Evolutionary conservation across 1,140 invertebrate genomes (phyloP), one percentile per base, ranked within the genome.

Genomic region (Eciton burchellii): DNA sequence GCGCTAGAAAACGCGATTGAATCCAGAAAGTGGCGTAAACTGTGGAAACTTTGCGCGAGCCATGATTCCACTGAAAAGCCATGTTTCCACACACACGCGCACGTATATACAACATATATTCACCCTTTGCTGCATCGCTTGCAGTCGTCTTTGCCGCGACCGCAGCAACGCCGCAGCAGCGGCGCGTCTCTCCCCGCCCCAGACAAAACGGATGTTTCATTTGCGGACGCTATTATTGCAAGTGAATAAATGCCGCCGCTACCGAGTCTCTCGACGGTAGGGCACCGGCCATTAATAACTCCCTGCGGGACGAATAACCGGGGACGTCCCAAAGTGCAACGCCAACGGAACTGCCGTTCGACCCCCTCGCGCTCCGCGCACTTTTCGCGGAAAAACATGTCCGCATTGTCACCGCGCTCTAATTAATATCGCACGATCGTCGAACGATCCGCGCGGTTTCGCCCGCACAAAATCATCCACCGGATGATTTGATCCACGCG

Each of bases 191-290:
- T 12, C 9, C 62, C 16, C 29, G 14, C 45, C 1, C 43, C 52
- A 12, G 45, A 56, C 49, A 45, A 70, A 79, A 79, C 74, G 63
- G 24, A 70, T 79, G 74, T 79, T 79, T 79, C 74, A 79, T 79
- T 79, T 79, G 63, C 63, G 74, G 63, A 70, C 29, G 49, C 74
- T 62, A 79, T 79, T 79, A 79, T 79, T 79, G 74, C 74, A 70
- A 70, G 74, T 79, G 74, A 79, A 79, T 79, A 79, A 79, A 79
- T 79, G 63, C 74, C 47, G 73, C 47, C 24, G 21, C 49, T 70
- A 70, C 49, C 63, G 54, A 79, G 29, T 79, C 52, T 54, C 74
- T 19, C 35, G 41, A 11, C n/a, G 49, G 21, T 47, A 26, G 63
- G 74, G 29, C 56, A 79, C 49, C 74, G n/a, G 63, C 74, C 63